Evolutionary conservation across 37 sponge, comb jelly and placozoan species (phyloP).

Genomic region (Crambe crambe): DNA sequence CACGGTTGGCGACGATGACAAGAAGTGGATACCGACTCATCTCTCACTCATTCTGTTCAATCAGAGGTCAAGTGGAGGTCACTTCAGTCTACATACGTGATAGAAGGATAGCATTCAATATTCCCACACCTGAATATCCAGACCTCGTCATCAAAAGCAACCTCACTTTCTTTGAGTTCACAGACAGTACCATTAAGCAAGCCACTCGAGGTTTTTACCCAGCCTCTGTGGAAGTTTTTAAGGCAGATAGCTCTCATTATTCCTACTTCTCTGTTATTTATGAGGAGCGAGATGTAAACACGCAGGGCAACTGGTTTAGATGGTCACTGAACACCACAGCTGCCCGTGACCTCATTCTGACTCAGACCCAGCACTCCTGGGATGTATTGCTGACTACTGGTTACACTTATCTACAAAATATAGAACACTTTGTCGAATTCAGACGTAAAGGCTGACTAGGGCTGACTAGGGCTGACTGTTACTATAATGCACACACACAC

Average conservation of each 20-base stretch:
- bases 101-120: slow-evolving; percentile 23
- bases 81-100: slow-evolving; percentile 42
- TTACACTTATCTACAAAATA: slow-evolving; percentile 19
- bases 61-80: not conserved
- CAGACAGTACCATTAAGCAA: not conserved
- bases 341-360: not conserved
- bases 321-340: slow-evolving; percentile 28
- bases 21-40: slow-evolving; percentile 20
- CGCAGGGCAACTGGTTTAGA: slow-evolving; percentile 29
- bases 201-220: slow-evolving; percentile 11
- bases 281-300: not conserved
- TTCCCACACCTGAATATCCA: slow-evolving; percentile 16
- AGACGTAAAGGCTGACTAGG: not conserved
- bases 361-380: slow-evolving; percentile 1
- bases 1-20: not conserved
- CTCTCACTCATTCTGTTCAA: slow-evolving; percentile 31
- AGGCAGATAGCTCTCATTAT: not conserved
- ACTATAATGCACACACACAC: too few relatives aligned
- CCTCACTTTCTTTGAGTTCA: slow-evolving; percentile 30
- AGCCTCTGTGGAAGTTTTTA: slow-evolving; percentile 16
- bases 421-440: slow-evolving; percentile 16
- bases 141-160: slow-evolving; percentile 13
- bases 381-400: slow-evolving; percentile 2
- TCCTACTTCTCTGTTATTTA: slow-evolving; percentile 31
- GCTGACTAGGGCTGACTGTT: too few relatives aligned